Evolutionary conservation across 2,113 vertebrate genomes (phyloP).

Genomic region (Nematolebias whitei): DNA sequence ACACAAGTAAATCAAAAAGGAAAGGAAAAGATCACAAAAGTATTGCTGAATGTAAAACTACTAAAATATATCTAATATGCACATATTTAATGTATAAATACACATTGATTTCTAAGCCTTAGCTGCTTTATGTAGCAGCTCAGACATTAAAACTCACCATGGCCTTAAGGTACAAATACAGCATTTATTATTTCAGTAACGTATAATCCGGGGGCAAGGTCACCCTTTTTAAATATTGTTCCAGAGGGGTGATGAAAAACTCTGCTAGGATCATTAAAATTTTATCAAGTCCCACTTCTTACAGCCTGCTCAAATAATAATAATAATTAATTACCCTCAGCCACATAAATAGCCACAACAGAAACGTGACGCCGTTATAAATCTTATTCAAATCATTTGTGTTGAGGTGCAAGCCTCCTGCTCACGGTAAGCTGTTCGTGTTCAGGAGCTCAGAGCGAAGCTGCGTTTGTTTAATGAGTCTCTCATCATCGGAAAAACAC

Average conservation of each 20-base stretch:
- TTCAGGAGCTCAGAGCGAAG: not conserved
- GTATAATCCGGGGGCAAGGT: slow-evolving; percentile 56
- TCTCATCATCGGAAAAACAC: slow-evolving; percentile 2
- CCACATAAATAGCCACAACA: slow-evolving; percentile 33
- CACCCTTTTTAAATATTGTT: slow-evolving; percentile 44
- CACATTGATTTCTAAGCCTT: slow-evolving; percentile 10
- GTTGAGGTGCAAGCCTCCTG: not conserved
- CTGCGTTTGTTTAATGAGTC: slow-evolving; percentile 3
- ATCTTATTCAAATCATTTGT: slow-evolving; percentile 5
- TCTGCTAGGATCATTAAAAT: slow-evolving; percentile 39
- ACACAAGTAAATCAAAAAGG: not conserved
- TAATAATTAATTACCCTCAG: slow-evolving; percentile 30
- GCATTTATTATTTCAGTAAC: slow-evolving; percentile 63
- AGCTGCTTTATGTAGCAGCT: slow-evolving; percentile 21
- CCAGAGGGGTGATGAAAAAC: slow-evolving; percentile 45
- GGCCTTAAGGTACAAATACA: slow-evolving; percentile 52
- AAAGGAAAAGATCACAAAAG: not conserved
- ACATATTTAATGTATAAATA: slow-evolving; percentile 1
- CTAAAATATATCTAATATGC: not conserved
- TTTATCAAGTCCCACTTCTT: slow-evolving; percentile 47
- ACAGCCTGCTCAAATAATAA: slow-evolving; percentile 22
- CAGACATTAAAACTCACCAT: slow-evolving; percentile 20
- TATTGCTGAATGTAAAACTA: not conserved
- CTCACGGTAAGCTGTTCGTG: slow-evolving; percentile 4
- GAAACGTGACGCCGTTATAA: slow-evolving; percentile 5